Evolutionary conservation across 2,888 invertebrate species (phyloP).

Genomic region (Andrena hattorfiana): DNA sequence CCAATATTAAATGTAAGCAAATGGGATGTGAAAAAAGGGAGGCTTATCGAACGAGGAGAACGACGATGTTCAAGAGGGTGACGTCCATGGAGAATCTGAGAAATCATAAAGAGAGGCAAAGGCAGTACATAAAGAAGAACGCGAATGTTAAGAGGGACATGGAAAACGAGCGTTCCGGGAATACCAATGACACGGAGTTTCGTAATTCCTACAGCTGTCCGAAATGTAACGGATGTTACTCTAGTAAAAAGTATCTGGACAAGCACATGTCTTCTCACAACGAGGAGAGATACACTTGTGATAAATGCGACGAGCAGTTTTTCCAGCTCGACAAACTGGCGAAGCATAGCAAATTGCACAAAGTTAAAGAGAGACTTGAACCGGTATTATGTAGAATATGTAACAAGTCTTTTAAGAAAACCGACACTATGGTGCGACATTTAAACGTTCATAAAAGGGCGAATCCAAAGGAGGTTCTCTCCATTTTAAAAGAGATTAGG

Average conservation of each 20-base stretch:
- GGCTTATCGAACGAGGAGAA: constrained; percentile 68
- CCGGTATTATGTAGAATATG: constrained; percentile 77
- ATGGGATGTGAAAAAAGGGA: constrained; percentile 64
- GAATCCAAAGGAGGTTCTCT: constrained; percentile 78
- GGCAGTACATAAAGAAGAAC: constrained; percentile 78
- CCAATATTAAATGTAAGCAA: constrained; percentile 41
- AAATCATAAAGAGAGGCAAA: constrained; percentile 77
- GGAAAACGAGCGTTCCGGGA: constrained; percentile 56
- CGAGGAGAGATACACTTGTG: constrained; percentile 70
- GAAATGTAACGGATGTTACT: constrained; percentile 71
- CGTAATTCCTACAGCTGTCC: constrained; percentile 61
- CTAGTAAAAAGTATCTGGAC: constrained; percentile 69
- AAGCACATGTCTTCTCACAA: constrained; percentile 64
- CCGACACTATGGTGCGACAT: constrained; percentile 79
- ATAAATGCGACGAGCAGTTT: constrained; percentile 73
- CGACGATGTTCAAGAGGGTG: constrained; percentile 75
- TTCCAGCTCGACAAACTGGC: constrained; percentile 64
- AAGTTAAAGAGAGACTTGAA: constrained; percentile 65
- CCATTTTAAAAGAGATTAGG: constrained; percentile 78
- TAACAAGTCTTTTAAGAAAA: constrained; percentile 78
- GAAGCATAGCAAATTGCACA: constrained; percentile 69
- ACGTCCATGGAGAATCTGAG: constrained; percentile 80
- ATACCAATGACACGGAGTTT: constrained; percentile 39
- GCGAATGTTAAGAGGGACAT: constrained; percentile 55
- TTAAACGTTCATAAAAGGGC: constrained; percentile 78